A percentile compares a stretch with the other conserved stretches of the same genome.
phyloP scores from a whole-genome alignment of 53 echinoderm and acorn worm genomes.

The Crossaster papposus region DNA sequence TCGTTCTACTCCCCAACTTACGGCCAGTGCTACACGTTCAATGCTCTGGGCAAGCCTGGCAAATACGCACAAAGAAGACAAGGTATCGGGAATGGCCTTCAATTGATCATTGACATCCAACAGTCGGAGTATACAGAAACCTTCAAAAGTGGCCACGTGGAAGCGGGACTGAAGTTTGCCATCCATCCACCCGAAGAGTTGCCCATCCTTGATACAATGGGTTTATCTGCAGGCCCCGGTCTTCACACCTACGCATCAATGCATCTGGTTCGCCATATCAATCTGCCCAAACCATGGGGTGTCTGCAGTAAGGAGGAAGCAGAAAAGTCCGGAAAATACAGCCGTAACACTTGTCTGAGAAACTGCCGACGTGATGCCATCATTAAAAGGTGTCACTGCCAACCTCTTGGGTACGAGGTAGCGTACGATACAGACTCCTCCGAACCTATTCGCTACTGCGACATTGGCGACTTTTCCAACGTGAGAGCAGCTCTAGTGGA shows the following conservation, averaged over 20 bases:
- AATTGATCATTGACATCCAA: constrained; percentile 25
- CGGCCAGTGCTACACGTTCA: constrained; percentile 54
- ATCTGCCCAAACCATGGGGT: constrained; percentile 51
- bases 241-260: constrained; percentile 50
- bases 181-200: constrained; percentile 33
- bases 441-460: not conserved
- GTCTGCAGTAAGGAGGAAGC: not conserved
- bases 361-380: constrained; percentile 27
- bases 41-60: not conserved
- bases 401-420: not conserved
- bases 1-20: constrained; percentile 21
- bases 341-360: constrained; percentile 26
- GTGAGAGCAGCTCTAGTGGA: not conserved
- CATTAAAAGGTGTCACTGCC: constrained; percentile 26
- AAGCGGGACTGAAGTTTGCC: constrained; percentile 50
- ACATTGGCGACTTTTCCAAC: not conserved
- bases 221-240: constrained; percentile 46
- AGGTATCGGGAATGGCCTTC: constrained; percentile 52
- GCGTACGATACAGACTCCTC: too few species aligned
- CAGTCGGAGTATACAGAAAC: constrained; percentile 42
- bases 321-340: not conserved
- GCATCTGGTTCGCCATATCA: constrained; percentile 6
- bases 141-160: not conserved
- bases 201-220: constrained; percentile 38
- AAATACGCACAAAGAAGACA: constrained; percentile 4